phyloP scores from a whole-genome alignment of 2,113 vertebrate genomes.

The Egretta garzetta region DNA sequence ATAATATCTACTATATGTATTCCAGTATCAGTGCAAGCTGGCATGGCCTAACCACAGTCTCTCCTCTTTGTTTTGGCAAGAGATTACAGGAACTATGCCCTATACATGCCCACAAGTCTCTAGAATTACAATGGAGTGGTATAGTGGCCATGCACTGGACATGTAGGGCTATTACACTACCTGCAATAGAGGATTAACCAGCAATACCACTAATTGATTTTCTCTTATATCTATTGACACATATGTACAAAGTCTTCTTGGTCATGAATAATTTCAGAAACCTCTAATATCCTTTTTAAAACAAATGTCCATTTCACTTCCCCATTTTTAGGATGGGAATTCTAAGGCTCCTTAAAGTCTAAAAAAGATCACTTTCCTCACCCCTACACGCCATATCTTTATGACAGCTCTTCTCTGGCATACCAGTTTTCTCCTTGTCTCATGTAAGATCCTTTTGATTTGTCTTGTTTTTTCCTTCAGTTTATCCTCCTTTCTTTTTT shows the following conservation, averaged over 20 bases:
- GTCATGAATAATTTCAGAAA: background rate
- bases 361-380: background rate
- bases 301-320: background rate
- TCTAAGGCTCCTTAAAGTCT: background rate
- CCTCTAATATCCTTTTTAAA: background rate
- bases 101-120: background rate
- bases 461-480: background rate
- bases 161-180: fast-evolving
- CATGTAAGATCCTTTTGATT: background rate
- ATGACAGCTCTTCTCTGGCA: background rate
- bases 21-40: background rate
- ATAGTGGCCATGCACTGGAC: background rate
- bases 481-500: background rate
- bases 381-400: background rate
- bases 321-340: background rate
- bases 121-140: background rate
- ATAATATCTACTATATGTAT: background rate
- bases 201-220: background rate
- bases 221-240: background rate
- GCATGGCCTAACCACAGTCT: background rate
- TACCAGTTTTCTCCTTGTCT: background rate
- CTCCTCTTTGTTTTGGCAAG: background rate
- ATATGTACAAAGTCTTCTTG: background rate
- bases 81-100: background rate
- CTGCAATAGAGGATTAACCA: background rate